phyloP scores from a whole-genome alignment of 2,797 vertebrate species.

The Poecilia picta region DNA sequence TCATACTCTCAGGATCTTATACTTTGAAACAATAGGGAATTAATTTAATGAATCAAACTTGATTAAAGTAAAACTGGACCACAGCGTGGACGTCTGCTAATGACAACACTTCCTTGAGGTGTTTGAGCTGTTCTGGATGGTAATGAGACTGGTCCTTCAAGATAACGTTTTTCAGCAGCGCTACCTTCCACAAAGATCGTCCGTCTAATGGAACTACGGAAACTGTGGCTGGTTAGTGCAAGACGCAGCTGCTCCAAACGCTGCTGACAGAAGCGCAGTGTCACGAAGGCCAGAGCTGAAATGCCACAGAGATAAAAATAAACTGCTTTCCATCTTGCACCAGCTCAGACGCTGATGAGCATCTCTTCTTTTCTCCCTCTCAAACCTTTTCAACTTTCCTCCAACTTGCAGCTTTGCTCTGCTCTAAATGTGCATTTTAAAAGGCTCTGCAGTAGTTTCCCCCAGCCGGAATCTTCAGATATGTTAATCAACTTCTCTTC shows the following conservation, averaged over 20 bases:
- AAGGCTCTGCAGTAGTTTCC: conserved; percentile 45
- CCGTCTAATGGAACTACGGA: conserved; percentile 39
- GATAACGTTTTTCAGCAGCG: conserved; percentile 13
- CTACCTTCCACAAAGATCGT: background rate
- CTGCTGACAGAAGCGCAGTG: conserved; percentile 46
- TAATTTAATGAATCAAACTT: conserved; percentile 20
- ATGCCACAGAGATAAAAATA: conserved; percentile 69
- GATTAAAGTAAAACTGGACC: conserved; percentile 13
- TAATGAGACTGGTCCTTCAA: background rate
- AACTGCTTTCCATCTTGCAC: conserved; percentile 44
- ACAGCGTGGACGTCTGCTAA: background rate
- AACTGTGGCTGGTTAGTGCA: conserved; percentile 37
- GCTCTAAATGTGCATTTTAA: conserved; percentile 54
- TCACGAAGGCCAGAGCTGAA: conserved; percentile 50
- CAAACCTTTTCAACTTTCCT: conserved; percentile 24
- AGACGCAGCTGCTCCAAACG: conserved; percentile 51
- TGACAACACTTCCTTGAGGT: background rate
- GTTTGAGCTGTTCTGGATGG: background rate
- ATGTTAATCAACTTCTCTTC: conserved; percentile 63
- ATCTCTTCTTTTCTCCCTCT: conserved; percentile 24
- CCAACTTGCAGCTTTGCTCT: conserved; percentile 45
- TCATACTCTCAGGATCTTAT: background rate
- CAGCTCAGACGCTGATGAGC: conserved; percentile 36
- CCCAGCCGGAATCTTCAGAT: conserved; percentile 64
- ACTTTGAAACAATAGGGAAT: background rate